Evolutionary conservation across 1,140 invertebrate species (phyloP).

Genomic region (Cydia pomonella): DNA sequence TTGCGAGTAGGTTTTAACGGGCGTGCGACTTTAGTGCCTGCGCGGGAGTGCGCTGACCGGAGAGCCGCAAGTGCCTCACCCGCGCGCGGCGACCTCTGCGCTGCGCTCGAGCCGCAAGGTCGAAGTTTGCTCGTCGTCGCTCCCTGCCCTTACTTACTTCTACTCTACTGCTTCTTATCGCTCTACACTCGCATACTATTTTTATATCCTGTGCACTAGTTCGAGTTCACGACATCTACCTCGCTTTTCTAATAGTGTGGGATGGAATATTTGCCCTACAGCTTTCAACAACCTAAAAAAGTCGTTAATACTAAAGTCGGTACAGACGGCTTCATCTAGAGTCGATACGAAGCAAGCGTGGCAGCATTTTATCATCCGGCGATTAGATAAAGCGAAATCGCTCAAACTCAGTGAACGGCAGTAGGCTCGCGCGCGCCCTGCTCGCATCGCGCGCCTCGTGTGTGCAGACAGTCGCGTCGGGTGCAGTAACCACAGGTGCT

Average conservation of each 20-base stretch:
- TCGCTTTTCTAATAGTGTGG: conserved; percentile 21
- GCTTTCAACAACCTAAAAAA: not conserved
- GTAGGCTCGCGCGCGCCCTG: conserved; percentile 46
- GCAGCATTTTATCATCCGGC: conserved; percentile 57
- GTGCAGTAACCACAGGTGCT: not conserved
- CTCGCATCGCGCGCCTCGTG: conserved; percentile 33
- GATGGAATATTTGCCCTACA: conserved; percentile 19
- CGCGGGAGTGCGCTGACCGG: conserved; percentile 29
- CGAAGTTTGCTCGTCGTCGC: conserved; percentile 5
- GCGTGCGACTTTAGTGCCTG: conserved; percentile 34
- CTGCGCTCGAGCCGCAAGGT: conserved; percentile 2
- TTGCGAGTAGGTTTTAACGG: conserved; percentile 41
- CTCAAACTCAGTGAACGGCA: conserved; percentile 50
- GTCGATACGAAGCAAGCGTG: conserved; percentile 44
- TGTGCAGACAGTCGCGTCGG: conserved; percentile 2
- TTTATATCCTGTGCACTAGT: conserved; percentile 40
- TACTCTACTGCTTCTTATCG: conserved; percentile 38
- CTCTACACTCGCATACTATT: conserved; percentile 38
- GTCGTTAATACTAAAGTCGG: not conserved
- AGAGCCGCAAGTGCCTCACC: conserved; percentile 20
- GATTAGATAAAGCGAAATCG: conserved; percentile 71
- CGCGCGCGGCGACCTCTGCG: conserved; percentile 13
- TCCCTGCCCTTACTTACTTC: conserved; percentile 11
- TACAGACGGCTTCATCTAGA: not conserved
- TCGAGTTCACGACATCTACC: conserved; percentile 35